Conservation (phyloP, 2,888 invertebrate species). For the Proisotoma minuta region DNA sequence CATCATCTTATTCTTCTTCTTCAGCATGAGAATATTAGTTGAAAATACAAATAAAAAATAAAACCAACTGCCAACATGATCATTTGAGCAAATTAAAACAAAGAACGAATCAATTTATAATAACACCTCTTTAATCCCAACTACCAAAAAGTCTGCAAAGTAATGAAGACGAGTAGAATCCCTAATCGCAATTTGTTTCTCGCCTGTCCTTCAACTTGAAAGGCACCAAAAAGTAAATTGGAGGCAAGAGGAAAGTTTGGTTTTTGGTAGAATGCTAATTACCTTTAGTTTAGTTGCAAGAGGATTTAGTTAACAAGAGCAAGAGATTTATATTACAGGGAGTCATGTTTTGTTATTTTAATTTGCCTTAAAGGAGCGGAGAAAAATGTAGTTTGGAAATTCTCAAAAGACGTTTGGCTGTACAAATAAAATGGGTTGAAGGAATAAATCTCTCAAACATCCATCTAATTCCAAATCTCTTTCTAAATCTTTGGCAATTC, state of each 20-base stretch:
- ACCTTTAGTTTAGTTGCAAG: too few relatives aligned
- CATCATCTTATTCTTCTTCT: not conserved
- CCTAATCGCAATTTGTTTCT: not conserved
- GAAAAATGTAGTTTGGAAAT: not conserved
- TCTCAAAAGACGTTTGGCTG: conserved; percentile 1
- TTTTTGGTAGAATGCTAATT: too few relatives aligned
- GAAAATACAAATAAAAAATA: not conserved
- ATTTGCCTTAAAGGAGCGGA: not conserved
- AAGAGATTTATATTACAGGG: not conserved
- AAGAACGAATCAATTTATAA: conserved; percentile 3
- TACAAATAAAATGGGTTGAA: conserved; percentile 6
- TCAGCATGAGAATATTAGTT: not conserved
- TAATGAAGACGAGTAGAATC: not conserved
- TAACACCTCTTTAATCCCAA: not conserved
- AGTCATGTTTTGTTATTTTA: not conserved
- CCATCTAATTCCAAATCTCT: not conserved
- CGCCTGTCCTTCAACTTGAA: conserved; percentile 1
- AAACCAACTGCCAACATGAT: not conserved
- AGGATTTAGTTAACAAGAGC: not conserved
- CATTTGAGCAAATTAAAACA: conserved; percentile 4
- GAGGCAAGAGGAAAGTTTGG: too few relatives aligned
- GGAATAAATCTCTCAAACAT: conserved; percentile 4
- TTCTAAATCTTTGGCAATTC: not conserved
- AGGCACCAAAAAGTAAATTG: not conserved
- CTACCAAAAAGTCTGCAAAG: not conserved